Conservation (phyloP, 2,888 invertebrate species). For the Epinotia nisella region DNA sequence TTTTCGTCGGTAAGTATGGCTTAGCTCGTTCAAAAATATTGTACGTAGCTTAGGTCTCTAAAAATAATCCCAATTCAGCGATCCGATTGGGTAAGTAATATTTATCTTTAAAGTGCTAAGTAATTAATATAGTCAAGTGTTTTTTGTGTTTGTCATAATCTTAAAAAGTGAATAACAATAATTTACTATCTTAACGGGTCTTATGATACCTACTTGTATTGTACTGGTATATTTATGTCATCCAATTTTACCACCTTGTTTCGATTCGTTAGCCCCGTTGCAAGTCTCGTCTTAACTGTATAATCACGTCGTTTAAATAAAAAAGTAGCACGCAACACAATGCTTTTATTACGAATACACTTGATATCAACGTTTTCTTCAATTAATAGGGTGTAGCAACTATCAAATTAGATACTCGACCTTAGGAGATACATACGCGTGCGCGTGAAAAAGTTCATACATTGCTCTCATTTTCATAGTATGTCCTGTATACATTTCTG, state of each 20-base stretch:
- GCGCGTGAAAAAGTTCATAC: background rate
- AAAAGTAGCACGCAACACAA: conserved; percentile 20
- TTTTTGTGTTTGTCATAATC: too few relatives aligned
- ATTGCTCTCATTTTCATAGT: background rate
- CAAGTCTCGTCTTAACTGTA: conserved; percentile 34
- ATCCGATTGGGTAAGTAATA: too few relatives aligned
- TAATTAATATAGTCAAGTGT: too few relatives aligned
- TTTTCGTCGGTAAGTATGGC: too few relatives aligned
- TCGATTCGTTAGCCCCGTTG: conserved; percentile 38
- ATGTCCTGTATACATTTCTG: too few relatives aligned
- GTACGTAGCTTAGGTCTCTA: too few relatives aligned
- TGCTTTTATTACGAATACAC: conserved; percentile 3
- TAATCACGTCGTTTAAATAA: conserved; percentile 14
- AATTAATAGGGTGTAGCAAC: background rate
- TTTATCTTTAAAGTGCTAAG: too few relatives aligned
- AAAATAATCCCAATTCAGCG: too few relatives aligned
- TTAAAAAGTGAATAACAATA: too few relatives aligned
- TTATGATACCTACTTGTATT: too few relatives aligned
- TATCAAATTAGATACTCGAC: background rate
- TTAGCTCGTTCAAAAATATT: too few relatives aligned
- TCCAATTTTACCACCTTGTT: conserved; percentile 36
- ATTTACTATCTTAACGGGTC: conserved; percentile 8
- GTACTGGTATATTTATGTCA: conserved; percentile 9
- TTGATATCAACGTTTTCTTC: conserved; percentile 7
- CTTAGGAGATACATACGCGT: background rate